Evolutionary conservation across 2,797 vertebrate genomes (phyloP).

Genomic region (Austrolebias charrua): DNA sequence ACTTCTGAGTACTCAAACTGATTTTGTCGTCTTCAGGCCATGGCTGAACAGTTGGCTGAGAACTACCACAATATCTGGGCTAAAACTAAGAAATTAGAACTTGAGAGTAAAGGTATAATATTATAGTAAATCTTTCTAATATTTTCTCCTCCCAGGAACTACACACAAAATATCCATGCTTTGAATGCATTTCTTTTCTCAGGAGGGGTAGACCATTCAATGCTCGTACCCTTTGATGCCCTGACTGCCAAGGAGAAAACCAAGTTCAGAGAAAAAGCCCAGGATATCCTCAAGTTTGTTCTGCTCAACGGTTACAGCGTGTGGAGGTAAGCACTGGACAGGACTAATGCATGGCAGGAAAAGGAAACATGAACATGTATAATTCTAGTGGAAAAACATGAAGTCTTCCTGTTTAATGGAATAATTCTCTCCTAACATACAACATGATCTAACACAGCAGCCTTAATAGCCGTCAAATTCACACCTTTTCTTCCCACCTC

Average conservation of each 20-base stretch:
- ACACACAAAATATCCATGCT: not conserved
- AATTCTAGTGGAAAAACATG: slow-evolving; percentile 13
- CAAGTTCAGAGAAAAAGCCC: slow-evolving; percentile 89
- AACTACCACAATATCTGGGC: slow-evolving; percentile 95
- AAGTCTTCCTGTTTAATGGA: slow-evolving; percentile 22
- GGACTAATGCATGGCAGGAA: slow-evolving; percentile 1
- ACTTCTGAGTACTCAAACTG: not conserved
- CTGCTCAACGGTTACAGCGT: slow-evolving; percentile 92
- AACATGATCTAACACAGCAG: not conserved
- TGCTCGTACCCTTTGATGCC: slow-evolving; percentile 88
- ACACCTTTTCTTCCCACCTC: not conserved
- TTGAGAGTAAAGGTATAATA: slow-evolving; percentile 86
- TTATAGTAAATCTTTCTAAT: not conserved
- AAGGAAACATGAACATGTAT: not conserved
- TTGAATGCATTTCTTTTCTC: slow-evolving; percentile 36
- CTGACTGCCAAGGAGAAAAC: slow-evolving; percentile 90
- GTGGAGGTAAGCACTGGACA: slow-evolving; percentile 81
- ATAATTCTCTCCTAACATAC: too few relatives aligned
- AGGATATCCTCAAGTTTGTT: slow-evolving; percentile 92
- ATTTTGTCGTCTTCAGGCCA: slow-evolving; percentile 75
- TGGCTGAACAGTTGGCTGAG: slow-evolving; percentile 95
- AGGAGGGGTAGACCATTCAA: slow-evolving; percentile 85
- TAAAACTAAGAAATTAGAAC: slow-evolving; percentile 89
- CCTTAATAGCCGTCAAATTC: not conserved
- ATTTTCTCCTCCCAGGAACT: not conserved